Evolutionary conservation across 64 coral and sea anemone species (phyloP).

Genomic region (Cladopsammia gracilis): DNA sequence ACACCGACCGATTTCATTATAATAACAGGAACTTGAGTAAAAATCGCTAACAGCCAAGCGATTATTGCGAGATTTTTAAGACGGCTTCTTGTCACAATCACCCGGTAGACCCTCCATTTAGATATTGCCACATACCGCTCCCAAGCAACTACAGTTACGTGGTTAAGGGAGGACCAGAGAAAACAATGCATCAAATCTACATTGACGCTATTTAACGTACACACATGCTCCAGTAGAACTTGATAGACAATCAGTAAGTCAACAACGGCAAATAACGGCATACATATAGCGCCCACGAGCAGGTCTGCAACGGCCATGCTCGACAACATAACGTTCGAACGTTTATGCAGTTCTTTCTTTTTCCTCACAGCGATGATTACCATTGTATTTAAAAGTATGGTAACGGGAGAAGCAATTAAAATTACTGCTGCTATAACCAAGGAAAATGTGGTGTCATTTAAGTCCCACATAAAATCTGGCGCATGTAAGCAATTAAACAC

Average conservation of each 20-base stretch:
- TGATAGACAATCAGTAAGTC: too few species aligned
- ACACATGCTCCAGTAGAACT: too few species aligned
- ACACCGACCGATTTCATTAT: not conserved
- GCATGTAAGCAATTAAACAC: not conserved
- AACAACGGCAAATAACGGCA: too few species aligned
- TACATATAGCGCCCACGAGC: not conserved
- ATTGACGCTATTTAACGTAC: too few species aligned
- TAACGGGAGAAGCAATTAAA: not conserved
- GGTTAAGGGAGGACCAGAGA: not conserved
- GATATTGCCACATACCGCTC: not conserved
- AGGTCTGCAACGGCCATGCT: not conserved
- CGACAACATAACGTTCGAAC: not conserved
- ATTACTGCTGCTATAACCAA: not conserved
- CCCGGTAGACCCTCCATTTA: not conserved
- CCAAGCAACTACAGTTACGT: too few species aligned
- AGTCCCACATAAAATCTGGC: not conserved
- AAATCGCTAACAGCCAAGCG: not conserved
- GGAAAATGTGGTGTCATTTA: not conserved
- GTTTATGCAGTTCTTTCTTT: constrained; percentile 5
- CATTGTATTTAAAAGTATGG: not conserved
- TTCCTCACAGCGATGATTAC: not conserved
- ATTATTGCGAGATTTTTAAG: not conserved
- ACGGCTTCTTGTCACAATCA: not conserved
- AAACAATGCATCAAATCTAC: too few species aligned
- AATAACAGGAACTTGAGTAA: not conserved